Percentiles rank a stretch among this genome's conserved stretches.
Conservation (phyloP, 2,113 vertebrate species). For the Crotalus tigris region DNA sequence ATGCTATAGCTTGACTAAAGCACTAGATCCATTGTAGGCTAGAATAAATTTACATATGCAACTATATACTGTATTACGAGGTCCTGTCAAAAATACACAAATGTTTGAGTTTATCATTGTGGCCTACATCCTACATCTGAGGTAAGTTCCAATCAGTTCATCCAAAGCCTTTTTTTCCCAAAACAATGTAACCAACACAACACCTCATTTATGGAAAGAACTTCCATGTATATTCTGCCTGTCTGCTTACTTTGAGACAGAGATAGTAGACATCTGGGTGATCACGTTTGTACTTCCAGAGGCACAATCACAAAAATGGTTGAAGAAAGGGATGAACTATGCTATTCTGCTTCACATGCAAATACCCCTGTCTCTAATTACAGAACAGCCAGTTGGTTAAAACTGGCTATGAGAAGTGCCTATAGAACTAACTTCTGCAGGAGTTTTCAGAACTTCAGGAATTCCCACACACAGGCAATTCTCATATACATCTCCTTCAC, state of each 20-base stretch:
- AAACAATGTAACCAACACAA: background rate
- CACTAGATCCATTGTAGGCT: background rate
- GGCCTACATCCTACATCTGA: background rate
- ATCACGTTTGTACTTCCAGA: background rate
- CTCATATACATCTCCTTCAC: conserved; percentile 24
- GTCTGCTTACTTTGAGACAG: background rate
- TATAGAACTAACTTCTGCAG: background rate
- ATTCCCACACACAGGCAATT: fast-evolving
- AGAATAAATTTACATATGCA: background rate
- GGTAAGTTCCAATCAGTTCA: background rate
- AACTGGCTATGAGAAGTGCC: background rate
- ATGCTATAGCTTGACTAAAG: background rate
- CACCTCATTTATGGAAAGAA: background rate
- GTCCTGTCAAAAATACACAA: background rate
- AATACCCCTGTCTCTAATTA: background rate
- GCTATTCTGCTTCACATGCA: background rate
- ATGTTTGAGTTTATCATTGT: background rate
- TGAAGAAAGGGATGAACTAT: background rate
- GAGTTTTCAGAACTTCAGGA: background rate
- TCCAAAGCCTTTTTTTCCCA: background rate
- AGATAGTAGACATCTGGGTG: background rate
- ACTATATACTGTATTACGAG: background rate
- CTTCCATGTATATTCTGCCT: background rate
- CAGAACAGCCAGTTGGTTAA: background rate
- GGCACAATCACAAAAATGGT: background rate